Percentiles rank a stretch among this genome's conserved stretches.
Evolutionary conservation across 2,888 invertebrate genomes (phyloP).

Genomic region (Cataglyphis altisquamis): DNA sequence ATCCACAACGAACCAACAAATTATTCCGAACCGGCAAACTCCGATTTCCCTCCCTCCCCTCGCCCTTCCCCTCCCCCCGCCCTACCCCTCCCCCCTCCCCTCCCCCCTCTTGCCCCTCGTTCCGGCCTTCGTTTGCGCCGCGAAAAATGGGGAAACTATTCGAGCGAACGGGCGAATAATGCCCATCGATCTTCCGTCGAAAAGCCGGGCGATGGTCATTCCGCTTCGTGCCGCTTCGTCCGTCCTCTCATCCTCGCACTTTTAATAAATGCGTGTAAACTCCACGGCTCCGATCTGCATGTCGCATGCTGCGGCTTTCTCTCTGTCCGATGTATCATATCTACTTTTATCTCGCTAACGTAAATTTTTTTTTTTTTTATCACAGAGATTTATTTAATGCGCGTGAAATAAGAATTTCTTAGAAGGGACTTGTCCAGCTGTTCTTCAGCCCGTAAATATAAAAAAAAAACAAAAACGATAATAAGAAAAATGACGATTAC

Average conservation of each 20-base stretch:
- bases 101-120: not conserved
- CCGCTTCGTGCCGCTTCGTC: constrained; percentile 43
- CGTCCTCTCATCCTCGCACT: constrained; percentile 48
- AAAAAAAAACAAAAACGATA: not conserved
- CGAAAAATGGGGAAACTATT: constrained; percentile 77
- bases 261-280: constrained; percentile 76
- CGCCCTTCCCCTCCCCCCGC: not conserved
- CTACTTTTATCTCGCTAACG: not conserved
- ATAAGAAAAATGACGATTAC: not conserved
- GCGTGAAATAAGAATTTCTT: not conserved
- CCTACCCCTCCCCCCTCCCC: not conserved
- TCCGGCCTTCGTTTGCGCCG: constrained; percentile 44
- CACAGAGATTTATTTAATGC: not conserved
- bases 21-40: constrained; percentile 79
- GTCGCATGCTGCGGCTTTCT: constrained; percentile 31
- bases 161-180: constrained; percentile 77
- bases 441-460: not conserved
- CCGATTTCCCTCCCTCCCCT: constrained; percentile 45
- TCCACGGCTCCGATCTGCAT: constrained; percentile 50
- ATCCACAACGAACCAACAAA: constrained; percentile 75
- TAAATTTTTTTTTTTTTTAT: constrained; percentile 6
- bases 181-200: constrained; percentile 78
- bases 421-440: not conserved
- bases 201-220: constrained; percentile 67
- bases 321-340: constrained; percentile 13